Conservation (phyloP, 1,140 invertebrate genomes). For the Drosophila micromelanica region DNA sequence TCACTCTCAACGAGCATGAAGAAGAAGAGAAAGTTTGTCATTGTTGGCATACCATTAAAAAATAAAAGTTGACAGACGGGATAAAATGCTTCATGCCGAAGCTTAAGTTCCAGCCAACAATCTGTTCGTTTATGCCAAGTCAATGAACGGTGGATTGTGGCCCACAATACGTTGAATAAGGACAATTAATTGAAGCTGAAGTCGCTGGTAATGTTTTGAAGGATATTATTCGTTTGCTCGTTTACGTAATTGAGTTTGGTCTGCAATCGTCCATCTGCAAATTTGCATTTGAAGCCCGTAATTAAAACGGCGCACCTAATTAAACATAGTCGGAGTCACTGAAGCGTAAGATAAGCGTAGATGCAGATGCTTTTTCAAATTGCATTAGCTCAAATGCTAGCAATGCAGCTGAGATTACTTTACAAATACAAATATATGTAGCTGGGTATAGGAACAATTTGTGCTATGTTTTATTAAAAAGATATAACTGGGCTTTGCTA, state of each 20-base stretch:
- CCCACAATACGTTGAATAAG: background rate
- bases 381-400: background rate
- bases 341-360: conserved; percentile 2
- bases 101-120: background rate
- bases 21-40: conserved; percentile 2
- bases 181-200: conserved; percentile 24
- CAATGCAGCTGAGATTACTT: background rate
- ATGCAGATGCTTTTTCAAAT: background rate
- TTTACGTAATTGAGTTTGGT: conserved; percentile 19
- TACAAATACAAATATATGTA: too few relatives aligned
- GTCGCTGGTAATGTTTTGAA: too few relatives aligned
- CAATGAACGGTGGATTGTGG: conserved; percentile 18
- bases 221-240: background rate
- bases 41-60: conserved; percentile 9
- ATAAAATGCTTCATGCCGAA: background rate
- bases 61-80: conserved; percentile 9
- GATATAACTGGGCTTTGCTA: background rate
- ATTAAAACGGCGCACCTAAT: conserved; percentile 27
- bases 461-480: too few relatives aligned
- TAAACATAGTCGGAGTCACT: conserved; percentile 16
- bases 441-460: too few relatives aligned
- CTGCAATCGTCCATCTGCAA: conserved; percentile 8
- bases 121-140: background rate
- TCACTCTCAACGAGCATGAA: background rate
- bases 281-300: conserved; percentile 26